These are phyloP conservation scores for Chelonus insularis DNA, from an alignment of 1,140 invertebrate species.

Conservation along the genomic window DNA sequence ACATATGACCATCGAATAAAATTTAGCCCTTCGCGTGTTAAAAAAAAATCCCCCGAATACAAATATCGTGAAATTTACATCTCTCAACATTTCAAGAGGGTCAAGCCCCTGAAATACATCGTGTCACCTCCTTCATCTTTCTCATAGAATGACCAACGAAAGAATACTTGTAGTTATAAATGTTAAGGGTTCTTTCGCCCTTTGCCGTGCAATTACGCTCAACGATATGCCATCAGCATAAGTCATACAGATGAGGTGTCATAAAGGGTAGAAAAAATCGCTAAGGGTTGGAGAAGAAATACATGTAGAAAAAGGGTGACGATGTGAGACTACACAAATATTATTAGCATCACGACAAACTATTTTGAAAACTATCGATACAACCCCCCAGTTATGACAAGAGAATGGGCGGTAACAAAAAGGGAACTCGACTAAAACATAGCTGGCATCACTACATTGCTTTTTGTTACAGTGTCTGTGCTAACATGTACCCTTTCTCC, in stretches of 20 bases:
- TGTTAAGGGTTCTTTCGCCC: not conserved
- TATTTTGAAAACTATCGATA: slow-evolving; percentile 35
- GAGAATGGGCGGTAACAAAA: slow-evolving; percentile 26
- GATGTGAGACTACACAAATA: slow-evolving; percentile 40
- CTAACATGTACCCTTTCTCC: slow-evolving; percentile 35
- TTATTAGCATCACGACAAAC: slow-evolving; percentile 49
- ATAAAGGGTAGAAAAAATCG: slow-evolving; percentile 1
- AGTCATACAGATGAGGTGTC: slow-evolving; percentile 35
- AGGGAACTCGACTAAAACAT: slow-evolving; percentile 38
- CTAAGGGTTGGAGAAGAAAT: slow-evolving; percentile 27
- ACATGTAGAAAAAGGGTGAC: too few relatives aligned
- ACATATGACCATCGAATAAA: slow-evolving; percentile 23
- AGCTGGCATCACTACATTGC: slow-evolving; percentile 35
- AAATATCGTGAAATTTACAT: slow-evolving; percentile 10
- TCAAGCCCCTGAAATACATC: slow-evolving; percentile 9
- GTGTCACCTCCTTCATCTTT: not conserved
- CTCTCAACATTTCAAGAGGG: not conserved
- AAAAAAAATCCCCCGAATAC: not conserved
- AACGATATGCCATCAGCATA: slow-evolving; percentile 33
- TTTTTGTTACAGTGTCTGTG: slow-evolving; percentile 39
- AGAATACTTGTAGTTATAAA: not conserved
- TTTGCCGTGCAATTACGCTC: slow-evolving; percentile 8
- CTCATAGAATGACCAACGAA: not conserved
- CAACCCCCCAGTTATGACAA: slow-evolving; percentile 4
- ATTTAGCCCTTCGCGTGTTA: too few relatives aligned